Evolutionary conservation across 2,113 vertebrate species (phyloP), one percentile per base, ranked within the genome.

Genomic region (Cochlearius cochlearius): DNA sequence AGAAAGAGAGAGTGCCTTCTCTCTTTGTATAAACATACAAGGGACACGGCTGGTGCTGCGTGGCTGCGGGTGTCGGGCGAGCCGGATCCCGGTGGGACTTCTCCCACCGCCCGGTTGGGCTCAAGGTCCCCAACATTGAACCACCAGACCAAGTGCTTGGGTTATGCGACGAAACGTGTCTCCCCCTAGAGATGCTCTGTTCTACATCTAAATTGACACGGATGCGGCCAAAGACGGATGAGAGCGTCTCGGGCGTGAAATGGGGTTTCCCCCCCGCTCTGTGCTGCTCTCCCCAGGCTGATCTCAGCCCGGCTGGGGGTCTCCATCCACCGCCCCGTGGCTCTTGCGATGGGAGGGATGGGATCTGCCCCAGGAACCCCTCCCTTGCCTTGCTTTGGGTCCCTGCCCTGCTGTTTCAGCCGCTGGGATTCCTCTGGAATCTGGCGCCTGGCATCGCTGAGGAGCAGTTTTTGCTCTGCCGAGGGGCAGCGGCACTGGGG

Each of bases 241-340:
- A 3, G 15, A 30, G 72, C 0, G 0, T 32, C 52, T 34, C 0
- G 0, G 71, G 13, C 4, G 8, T 12, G 34, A 19, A 34, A 8
- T 20, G 34, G 13, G 3, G 5, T 38, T 83, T 38, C 27, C 16
- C 14, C 15, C 22, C 2, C 0, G n/a, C 5, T 14, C 79, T 3
- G 5, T 30, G 26, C 30, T 0, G 0, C 52, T 53, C 41, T 50
- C 16, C 27, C 23, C 26, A 6, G 76, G 27, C 50, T 45, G n/a
- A 2, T 43, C 41, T 12, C 63, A 62, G 52, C 26, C 41, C 10
- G 0, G 0, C 7, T 5, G 73, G 52, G 52, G 41, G 34, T 68
- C 69, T 55, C 41, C 10, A 0, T 68, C 30, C 58, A 5, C 21
- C 62, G 11, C 22, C 52, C 29, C 5, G 1, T 11, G 21, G 32